Evolutionary conservation across 2,797 vertebrate genomes (phyloP), one percentile per base, ranked within the genome.

Genomic region (Darevskia mixta): DNA sequence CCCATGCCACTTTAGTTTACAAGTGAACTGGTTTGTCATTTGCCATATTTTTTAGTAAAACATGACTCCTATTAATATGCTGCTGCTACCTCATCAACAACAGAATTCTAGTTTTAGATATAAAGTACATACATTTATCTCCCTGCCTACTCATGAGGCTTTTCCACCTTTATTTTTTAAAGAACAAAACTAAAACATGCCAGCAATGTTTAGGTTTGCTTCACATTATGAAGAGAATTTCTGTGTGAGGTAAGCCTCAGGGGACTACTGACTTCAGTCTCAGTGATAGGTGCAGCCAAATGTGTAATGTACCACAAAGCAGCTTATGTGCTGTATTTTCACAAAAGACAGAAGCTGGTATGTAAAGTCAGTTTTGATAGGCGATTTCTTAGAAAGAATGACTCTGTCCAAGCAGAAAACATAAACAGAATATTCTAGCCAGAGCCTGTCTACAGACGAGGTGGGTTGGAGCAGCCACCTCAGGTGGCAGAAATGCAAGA

Each of bases 261-360:
- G 58, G 32, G 9, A 64, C 72, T 67, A 2, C 45, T 79, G 29
- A 78, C 20, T 41, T 79, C 20, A 18, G 8, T 79, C 23, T 32
- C 20, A 89, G 0, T 58, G 23, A 71, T 10, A 7, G 85, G 35
- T 64, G 79, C 32, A 43, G 0, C 0, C 1, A 78, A 0, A 29
- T 7, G 2, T 7, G 27, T 78, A 18, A 82, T 0, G 0, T 18
- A 64, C 76, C n/a, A 15, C 5, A 27, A 41, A 9, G 8, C 8
- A 77, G 49, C 27, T 41, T 41, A 93, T 29, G 66, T 83, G 11
- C 3, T 55, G 49, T 55, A 55, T 23, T 86, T 61, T 85, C 58
- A 71, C 58, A 45, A 0, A 41, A 6, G 82, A 86, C 87, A 85
- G 6, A 1, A 13, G 25, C 75, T 38, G 79, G 11, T 85, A n/a